Conservation (phyloP, 1,140 invertebrate species). For the Solenopsis fugax region DNA sequence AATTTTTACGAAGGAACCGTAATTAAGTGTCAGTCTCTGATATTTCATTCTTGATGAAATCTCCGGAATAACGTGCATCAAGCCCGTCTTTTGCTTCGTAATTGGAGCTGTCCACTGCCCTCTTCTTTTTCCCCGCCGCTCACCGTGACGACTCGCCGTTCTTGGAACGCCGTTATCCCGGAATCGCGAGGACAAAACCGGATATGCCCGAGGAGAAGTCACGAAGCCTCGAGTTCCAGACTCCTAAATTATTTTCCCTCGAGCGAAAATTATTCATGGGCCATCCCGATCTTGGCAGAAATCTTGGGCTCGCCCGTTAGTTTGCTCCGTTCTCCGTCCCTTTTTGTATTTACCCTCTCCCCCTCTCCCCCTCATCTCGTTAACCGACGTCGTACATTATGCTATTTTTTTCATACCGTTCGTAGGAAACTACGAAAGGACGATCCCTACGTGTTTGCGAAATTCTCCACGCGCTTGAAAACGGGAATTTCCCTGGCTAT, state of each 20-base stretch:
- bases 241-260: slow-evolving; percentile 77
- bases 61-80: slow-evolving; percentile 43
- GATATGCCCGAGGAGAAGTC: slow-evolving; percentile 68
- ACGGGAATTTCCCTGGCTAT: not conserved
- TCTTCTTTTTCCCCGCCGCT: slow-evolving; percentile 16
- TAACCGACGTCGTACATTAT: slow-evolving; percentile 65
- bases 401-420: slow-evolving; percentile 55
- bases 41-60: slow-evolving; percentile 57
- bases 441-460: not conserved
- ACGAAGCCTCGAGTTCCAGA: slow-evolving; percentile 68
- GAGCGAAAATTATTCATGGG: slow-evolving; percentile 76
- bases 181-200: slow-evolving; percentile 71
- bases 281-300: slow-evolving; percentile 63
- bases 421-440: not conserved
- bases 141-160: slow-evolving; percentile 9
- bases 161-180: slow-evolving; percentile 59
- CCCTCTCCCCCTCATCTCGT: slow-evolving; percentile 42
- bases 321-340: slow-evolving; percentile 44
- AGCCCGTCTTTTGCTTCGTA: slow-evolving; percentile 48
- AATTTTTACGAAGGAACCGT: slow-evolving; percentile 36
- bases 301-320: slow-evolving; percentile 66
- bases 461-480: not conserved
- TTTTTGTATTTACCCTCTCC: slow-evolving; percentile 48
- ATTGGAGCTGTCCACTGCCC: slow-evolving; percentile 63
- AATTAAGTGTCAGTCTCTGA: slow-evolving; percentile 63